phyloP scores from a whole-genome alignment of 2,797 vertebrate species.

The Eurystomus glaucurus region DNA sequence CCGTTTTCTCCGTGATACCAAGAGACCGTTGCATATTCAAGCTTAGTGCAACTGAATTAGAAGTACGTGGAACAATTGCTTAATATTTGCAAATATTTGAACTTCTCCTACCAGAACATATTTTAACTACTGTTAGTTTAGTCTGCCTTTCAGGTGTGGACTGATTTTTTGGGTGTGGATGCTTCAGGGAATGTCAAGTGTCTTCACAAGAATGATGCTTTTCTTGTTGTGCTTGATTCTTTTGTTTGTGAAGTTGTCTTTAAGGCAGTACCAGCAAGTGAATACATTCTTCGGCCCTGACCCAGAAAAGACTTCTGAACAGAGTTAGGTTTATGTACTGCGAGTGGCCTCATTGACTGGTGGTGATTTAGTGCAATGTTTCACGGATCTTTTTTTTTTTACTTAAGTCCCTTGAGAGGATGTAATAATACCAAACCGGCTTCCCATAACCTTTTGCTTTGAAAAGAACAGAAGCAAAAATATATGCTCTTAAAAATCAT shows the following conservation, averaged over 20 bases:
- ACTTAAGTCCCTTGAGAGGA: conserved; percentile 4
- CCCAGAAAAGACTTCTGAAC: conserved; percentile 52
- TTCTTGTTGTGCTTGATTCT: conserved; percentile 65
- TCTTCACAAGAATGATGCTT: conserved; percentile 51
- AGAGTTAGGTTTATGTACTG: conserved; percentile 14
- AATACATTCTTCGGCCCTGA: conserved; percentile 49
- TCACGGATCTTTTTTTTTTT: neutral
- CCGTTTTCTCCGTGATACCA: conserved; percentile 30
- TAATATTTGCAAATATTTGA: conserved; percentile 71
- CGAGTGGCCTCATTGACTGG: conserved; percentile 22
- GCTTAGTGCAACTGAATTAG: neutral
- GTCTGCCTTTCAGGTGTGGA: conserved; percentile 67
- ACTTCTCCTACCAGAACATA: conserved; percentile 35
- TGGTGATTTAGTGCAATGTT: conserved; percentile 3
- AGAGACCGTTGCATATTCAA: conserved; percentile 7
- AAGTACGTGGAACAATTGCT: conserved; percentile 13
- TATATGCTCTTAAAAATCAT: neutral
- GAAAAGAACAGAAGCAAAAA: conserved; percentile 32
- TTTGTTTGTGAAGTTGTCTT: conserved; percentile 65
- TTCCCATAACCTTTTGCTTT: neutral
- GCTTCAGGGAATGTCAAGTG: conserved; percentile 65
- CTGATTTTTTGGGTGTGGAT: conserved; percentile 49
- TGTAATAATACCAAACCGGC: conserved; percentile 9
- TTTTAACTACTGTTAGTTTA: conserved; percentile 47
- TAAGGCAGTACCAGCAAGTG: conserved; percentile 44